phyloP scores from a whole-genome alignment of 2,797 vertebrate species.

The Acropternis orthonyx region DNA sequence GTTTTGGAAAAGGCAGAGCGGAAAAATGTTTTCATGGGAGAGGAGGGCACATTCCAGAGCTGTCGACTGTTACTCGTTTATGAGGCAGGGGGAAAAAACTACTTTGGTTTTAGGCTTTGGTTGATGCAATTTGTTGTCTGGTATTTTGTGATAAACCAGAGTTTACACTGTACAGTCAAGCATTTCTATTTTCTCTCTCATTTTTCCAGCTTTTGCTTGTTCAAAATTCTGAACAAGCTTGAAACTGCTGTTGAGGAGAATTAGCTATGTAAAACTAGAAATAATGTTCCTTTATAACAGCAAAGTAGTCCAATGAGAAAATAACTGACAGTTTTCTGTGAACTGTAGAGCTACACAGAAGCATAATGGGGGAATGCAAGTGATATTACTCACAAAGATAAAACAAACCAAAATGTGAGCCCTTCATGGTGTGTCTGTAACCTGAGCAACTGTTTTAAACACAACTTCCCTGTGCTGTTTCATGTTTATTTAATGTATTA shows the following conservation, averaged over 20 bases:
- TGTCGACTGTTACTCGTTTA: constrained; percentile 56
- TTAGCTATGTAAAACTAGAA: not conserved
- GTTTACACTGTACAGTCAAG: constrained; percentile 29
- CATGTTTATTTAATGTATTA: constrained; percentile 1
- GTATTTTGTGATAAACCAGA: constrained; percentile 41
- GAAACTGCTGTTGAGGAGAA: not conserved
- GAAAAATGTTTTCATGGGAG: constrained; percentile 77
- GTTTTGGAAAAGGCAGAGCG: constrained; percentile 72
- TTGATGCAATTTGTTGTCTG: constrained; percentile 51
- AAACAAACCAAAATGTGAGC: not conserved
- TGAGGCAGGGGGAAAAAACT: not conserved
- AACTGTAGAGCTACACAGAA: not conserved
- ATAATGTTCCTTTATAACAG: not conserved
- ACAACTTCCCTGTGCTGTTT: not conserved
- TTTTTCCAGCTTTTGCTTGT: not conserved
- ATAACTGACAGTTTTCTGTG: not conserved
- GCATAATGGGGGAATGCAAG: not conserved
- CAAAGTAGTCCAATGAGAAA: not conserved
- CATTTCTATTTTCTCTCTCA: not conserved
- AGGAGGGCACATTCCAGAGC: constrained; percentile 65
- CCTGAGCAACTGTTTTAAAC: constrained; percentile 4
- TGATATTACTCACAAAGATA: not conserved
- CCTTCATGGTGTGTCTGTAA: not conserved
- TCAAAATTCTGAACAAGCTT: constrained; percentile 1
- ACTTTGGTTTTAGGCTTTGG: constrained; percentile 11